Base-by-base conservation (phyloP, 2,113 vertebrate genomes). In the Oncorhynchus masou region DNA sequence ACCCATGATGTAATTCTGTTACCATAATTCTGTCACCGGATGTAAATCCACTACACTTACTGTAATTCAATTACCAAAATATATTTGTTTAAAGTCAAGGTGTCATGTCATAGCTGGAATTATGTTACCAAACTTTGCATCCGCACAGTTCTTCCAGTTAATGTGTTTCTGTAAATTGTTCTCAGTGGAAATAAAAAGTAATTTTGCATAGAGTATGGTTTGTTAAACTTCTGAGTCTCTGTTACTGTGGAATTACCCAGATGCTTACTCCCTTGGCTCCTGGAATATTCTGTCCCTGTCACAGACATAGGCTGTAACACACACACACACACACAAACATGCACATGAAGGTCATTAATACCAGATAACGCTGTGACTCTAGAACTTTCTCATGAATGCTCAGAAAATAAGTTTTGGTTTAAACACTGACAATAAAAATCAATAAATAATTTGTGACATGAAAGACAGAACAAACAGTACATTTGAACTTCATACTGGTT, bases 191-290 rank as follows among this genome's bases (percentile, higher is more conserved):
- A 45, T 45, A 9, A 45, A 45, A 45, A 45, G 0, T 9, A 9
- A 45, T 45, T 45, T 8, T 45, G 39, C 39, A 45, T 9, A 45
- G 8, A 45, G 39, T 45, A 45, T 45, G 39, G 39, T 2, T 45
- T 45, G 39, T 45, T 45, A 9, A 45, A 45, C 39, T 45, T 45
- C 39, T 45, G 39, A 45, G 39, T 45, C 39, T 45, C 8, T 9
- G 39, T 45, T 45, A 11, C 8, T 11, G 8, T 45, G 39, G 39
- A 45, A 45, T 45, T 45, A 9, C 39, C 39, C 39, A 70, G 68
- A 31, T 15, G 64, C 76, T 62, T 27, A 11, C 77, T 67, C 74
- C 66, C 68, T 82, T 65, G 70, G 66, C 51, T 73, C 31, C 11
- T 20, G 11, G 29, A 70, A 62, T 1, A 13, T 51, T 66, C 68